A percentile compares a stretch with the other conserved stretches of the same genome.
Evolutionary conservation across 2,888 invertebrate genomes (phyloP).

Genomic region (Synergus umbraculus): DNA sequence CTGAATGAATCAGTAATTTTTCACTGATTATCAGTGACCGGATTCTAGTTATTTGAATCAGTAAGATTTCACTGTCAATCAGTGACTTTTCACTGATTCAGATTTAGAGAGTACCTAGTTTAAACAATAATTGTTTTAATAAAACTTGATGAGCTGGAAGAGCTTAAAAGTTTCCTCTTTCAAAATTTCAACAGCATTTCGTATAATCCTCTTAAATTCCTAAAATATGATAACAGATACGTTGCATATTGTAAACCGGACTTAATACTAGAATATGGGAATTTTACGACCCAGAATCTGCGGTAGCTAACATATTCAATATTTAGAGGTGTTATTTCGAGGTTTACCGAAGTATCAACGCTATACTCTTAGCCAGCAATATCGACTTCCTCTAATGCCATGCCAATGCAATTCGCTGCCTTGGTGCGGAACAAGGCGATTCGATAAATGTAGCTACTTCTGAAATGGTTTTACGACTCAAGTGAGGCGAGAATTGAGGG

Average conservation of each 20-base stretch:
- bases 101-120: no score
- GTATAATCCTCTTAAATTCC: not conserved
- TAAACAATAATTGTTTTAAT: not conserved
- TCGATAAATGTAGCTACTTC: constrained; percentile 48
- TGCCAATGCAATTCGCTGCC: constrained; percentile 52
- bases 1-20: no score
- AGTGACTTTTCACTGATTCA: no score
- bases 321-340: constrained; percentile 29
- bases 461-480: constrained; percentile 46
- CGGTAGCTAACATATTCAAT: constrained; percentile 27
- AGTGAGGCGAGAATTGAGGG: not conserved
- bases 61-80: no score
- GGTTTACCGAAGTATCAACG: not conserved
- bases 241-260: not conserved
- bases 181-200: not conserved
- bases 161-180: not conserved
- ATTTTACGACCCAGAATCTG: constrained; percentile 21
- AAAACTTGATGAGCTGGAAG: not conserved
- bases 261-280: not conserved
- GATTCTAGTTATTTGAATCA: no score
- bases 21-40: no score
- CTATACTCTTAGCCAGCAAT: constrained; percentile 9
- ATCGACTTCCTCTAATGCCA: constrained; percentile 47
- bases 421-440: constrained; percentile 46
- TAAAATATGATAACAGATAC: not conserved